Evolutionary conservation across 2,113 vertebrate genomes (phyloP).

Genomic region (Prietella phreatophila): DNA sequence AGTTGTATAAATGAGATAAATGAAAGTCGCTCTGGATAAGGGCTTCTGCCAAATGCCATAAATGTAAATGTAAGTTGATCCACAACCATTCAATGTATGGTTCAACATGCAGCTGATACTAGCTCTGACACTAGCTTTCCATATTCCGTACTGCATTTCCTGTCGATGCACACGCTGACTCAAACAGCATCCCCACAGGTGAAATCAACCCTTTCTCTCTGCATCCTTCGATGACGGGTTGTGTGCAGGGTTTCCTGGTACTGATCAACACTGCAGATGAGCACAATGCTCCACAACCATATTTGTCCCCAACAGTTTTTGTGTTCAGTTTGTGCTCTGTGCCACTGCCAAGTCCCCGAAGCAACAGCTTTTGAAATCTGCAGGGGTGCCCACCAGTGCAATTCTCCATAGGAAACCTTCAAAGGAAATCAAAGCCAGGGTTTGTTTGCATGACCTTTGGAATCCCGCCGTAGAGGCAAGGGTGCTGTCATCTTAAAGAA

Average conservation of each 20-base stretch:
- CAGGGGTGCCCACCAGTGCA: conserved; percentile 41
- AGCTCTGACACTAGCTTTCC: background rate
- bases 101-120: background rate
- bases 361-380: conserved; percentile 55
- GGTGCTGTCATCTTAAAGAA: conserved; percentile 47
- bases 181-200: background rate
- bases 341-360: conserved; percentile 27
- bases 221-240: conserved; percentile 6
- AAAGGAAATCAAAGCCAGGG: conserved; percentile 54
- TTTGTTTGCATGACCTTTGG: conserved; percentile 58
- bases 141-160: background rate
- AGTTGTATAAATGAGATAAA: no score
- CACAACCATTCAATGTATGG: background rate
- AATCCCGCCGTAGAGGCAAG: conserved; percentile 47
- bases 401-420: conserved; percentile 51
- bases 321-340: conserved; percentile 35
- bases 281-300: conserved; percentile 1
- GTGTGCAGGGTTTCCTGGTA: conserved; percentile 36
- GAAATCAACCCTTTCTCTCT: background rate
- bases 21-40: no score
- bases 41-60: no score
- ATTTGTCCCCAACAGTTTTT: conserved; percentile 21
- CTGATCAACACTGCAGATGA: conserved; percentile 20
- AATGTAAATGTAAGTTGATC: background rate
- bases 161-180: background rate